phyloP scores from a whole-genome alignment of 2,113 vertebrate species.

The Zootoca vivipara region DNA sequence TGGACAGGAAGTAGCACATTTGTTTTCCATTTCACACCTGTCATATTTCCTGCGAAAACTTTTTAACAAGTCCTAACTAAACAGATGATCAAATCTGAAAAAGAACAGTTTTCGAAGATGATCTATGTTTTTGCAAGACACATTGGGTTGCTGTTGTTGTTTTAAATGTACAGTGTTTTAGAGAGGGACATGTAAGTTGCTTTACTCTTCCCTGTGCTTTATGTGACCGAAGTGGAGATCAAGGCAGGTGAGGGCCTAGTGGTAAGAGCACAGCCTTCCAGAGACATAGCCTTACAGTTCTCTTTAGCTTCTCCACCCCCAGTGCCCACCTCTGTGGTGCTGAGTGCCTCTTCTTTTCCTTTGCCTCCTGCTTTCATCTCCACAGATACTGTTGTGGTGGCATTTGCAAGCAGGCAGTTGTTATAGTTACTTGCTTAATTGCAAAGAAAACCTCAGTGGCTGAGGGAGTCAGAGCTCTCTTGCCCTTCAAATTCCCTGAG shows the following conservation, averaged over 20 bases:
- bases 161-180: background rate
- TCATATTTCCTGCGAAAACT: background rate
- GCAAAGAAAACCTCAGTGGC: background rate
- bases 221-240: background rate
- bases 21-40: background rate
- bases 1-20: background rate
- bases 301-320: background rate
- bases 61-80: too few relatives aligned
- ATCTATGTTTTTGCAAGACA: background rate
- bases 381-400: slow-evolving; percentile 42
- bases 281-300: background rate
- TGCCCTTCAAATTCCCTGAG: slow-evolving; percentile 2
- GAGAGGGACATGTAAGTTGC: background rate
- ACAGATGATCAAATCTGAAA: background rate
- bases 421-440: slow-evolving; percentile 64
- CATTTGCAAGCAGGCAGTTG: slow-evolving; percentile 57
- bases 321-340: background rate
- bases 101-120: background rate
- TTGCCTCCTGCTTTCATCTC: slow-evolving; percentile 35
- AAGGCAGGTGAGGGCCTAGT: background rate
- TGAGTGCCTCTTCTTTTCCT: slow-evolving; percentile 28
- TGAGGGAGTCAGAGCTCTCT: slow-evolving; percentile 1
- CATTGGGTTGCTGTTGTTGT: background rate
- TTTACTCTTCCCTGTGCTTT: background rate
- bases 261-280: background rate